A percentile compares a stretch with the other conserved stretches of the same genome.
Evolutionary conservation across 2,888 invertebrate genomes (phyloP).

Genomic region (Deilephila elpenor): DNA sequence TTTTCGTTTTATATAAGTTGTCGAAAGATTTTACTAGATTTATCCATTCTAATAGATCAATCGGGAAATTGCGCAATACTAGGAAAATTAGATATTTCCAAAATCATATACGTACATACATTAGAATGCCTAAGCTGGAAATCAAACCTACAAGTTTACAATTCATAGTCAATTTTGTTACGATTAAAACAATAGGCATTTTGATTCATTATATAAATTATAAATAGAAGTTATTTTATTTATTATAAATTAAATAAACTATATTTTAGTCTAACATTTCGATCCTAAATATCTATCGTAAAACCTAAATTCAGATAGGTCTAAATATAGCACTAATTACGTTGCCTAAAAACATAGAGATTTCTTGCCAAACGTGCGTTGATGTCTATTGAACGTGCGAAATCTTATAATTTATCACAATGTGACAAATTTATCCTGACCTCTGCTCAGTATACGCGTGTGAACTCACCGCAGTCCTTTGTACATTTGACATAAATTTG

Average conservation of each 20-base stretch:
- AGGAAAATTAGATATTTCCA: too few relatives aligned
- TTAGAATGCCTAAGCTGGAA: too few relatives aligned
- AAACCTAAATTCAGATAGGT: too few relatives aligned
- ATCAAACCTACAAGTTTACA: too few relatives aligned
- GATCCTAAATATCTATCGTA: background rate
- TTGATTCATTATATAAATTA: background rate
- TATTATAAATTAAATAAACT: background rate
- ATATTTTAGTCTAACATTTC: background rate
- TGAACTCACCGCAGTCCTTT: background rate
- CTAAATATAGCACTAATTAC: background rate
- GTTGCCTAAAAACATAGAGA: background rate
- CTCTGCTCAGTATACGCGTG: background rate
- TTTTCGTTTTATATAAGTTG: too few relatives aligned
- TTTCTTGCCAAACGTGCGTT: constrained; percentile 40
- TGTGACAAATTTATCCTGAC: background rate
- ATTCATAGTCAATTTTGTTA: too few relatives aligned
- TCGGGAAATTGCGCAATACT: too few relatives aligned
- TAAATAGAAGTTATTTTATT: too few relatives aligned
- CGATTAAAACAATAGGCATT: too few relatives aligned
- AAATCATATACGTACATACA: too few relatives aligned
- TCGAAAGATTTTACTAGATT: too few relatives aligned
- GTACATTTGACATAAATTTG: constrained; percentile 1
- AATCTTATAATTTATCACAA: constrained; percentile 19
- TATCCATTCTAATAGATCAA: too few relatives aligned
- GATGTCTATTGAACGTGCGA: constrained; percentile 41